phyloP scores from a whole-genome alignment of 1,140 invertebrate genomes.

The Diachasmimorpha longicaudata region DNA sequence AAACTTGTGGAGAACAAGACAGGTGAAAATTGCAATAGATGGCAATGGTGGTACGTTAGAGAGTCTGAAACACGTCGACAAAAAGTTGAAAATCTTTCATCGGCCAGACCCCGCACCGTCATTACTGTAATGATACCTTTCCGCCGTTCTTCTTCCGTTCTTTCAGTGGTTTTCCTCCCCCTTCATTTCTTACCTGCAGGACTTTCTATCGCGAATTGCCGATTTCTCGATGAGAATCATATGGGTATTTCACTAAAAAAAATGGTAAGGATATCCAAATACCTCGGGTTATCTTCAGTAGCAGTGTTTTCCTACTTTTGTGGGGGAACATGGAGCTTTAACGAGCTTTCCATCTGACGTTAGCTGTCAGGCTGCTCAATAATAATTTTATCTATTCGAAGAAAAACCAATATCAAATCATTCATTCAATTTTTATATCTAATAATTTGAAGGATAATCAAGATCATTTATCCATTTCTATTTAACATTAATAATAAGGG shows the following conservation, averaged over 20 bases:
- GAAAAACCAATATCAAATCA: too few species aligned
- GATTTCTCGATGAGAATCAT: background rate
- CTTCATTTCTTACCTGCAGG: background rate
- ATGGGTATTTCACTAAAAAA: background rate
- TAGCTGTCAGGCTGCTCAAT: too few species aligned
- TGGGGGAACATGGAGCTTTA: too few species aligned
- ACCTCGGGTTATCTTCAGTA: too few species aligned
- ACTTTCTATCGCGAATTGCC: conserved; percentile 9
- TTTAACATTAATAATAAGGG: too few species aligned
- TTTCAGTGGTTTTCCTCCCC: conserved; percentile 26
- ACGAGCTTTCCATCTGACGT: too few species aligned
- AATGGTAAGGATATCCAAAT: background rate
- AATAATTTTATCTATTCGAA: too few species aligned
- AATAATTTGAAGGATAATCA: too few species aligned
- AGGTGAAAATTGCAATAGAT: conserved; percentile 6
- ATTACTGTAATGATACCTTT: conserved; percentile 52
- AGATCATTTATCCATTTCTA: too few species aligned
- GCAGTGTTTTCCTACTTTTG: too few species aligned
- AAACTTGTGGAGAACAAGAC: background rate
- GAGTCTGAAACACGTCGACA: conserved; percentile 11
- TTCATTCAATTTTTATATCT: background rate
- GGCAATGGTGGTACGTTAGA: background rate
- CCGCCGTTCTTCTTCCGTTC: conserved; percentile 35
- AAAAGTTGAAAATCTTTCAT: conserved; percentile 32
- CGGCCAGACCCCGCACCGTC: conserved; percentile 36